Evolutionary conservation across 2,888 invertebrate genomes (phyloP).

Genomic region (Scelioninae gen. 1): DNA sequence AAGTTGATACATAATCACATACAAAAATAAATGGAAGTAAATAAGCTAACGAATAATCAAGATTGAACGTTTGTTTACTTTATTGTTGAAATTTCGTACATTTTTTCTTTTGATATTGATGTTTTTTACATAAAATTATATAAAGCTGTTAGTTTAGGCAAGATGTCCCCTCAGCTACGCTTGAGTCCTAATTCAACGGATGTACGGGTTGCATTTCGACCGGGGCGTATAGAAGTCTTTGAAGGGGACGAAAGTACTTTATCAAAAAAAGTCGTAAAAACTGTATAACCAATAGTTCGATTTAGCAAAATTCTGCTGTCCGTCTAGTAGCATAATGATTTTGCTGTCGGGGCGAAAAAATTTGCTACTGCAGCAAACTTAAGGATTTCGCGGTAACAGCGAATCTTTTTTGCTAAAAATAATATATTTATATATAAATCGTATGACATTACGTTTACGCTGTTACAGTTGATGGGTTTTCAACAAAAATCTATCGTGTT

Average conservation of each 20-base stretch:
- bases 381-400: slow-evolving; percentile 16
- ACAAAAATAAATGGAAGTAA: no score
- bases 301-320: slow-evolving; percentile 35
- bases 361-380: background rate
- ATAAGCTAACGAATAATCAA: no score
- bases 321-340: slow-evolving; percentile 2
- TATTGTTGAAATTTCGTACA: no score
- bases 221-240: slow-evolving; percentile 23
- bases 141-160: slow-evolving; percentile 8
- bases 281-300: slow-evolving; percentile 54
- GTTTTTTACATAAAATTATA: no score
- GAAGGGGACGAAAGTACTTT: background rate
- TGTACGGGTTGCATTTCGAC: slow-evolving; percentile 19
- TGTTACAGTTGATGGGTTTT: slow-evolving; percentile 35
- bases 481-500: slow-evolving; percentile 5
- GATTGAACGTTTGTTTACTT: no score
- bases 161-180: background rate
- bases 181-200: background rate
- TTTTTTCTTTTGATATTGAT: no score
- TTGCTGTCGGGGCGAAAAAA: slow-evolving; percentile 16
- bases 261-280: slow-evolving; percentile 26
- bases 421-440: slow-evolving; percentile 47
- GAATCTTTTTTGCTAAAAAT: slow-evolving; percentile 19
- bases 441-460: slow-evolving; percentile 31
- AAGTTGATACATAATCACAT: no score